Evolutionary conservation across 2,797 vertebrate species (phyloP), one percentile per base, ranked within the genome.

Genomic region (Sebastes steindachneri): DNA sequence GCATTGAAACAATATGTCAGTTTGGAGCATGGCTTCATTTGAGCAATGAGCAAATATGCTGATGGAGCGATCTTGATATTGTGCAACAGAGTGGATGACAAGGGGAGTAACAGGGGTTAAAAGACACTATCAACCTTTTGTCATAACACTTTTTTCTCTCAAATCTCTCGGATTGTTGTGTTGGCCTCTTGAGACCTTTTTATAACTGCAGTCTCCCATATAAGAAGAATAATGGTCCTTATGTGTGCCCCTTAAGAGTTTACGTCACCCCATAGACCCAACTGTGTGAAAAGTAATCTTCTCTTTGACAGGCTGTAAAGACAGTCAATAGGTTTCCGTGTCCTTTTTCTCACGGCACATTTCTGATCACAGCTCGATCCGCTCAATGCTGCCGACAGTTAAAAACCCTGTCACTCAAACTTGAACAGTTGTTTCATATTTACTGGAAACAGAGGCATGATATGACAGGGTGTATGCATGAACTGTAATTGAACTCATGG

Each of bases 1-100:
- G 51, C 60, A 91, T 87, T 92, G 89, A 88, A 93, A 86, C 84
- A 91, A 91, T 94, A 90, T 93, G 92, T 95, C 94, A 93, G 83
- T 84, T 89, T 86, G 86, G 72, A 94, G 79, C 77, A 69, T 84
- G 77, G 82, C 74, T 86, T 90, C 87, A 91, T 90, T 90, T 89
- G 84, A 94, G 88, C 80, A 85, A 83, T 60, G 83, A 90, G 79
- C 75, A 92, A 79, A 83, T 66, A 85, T 70, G 73, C 71, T 51
- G 69, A 51, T 58, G 73, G 64, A 85, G 45, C 68, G 68, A 58
- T 87, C 51, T 73, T 69, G 55, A 79, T 67, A 4, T 85, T 90
- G 73, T 83, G 74, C 55, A 92, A 89, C 71, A 70, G 66, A 82
- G 54, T 62, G 41, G 21, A 79, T 90, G 89, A 89, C 80, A 88